Percentiles rank a stretch among this genome's conserved stretches.
These are phyloP conservation scores for Pituophis catenifer DNA, from an alignment of 2,113 vertebrate species.

Conservation along the genomic window DNA sequence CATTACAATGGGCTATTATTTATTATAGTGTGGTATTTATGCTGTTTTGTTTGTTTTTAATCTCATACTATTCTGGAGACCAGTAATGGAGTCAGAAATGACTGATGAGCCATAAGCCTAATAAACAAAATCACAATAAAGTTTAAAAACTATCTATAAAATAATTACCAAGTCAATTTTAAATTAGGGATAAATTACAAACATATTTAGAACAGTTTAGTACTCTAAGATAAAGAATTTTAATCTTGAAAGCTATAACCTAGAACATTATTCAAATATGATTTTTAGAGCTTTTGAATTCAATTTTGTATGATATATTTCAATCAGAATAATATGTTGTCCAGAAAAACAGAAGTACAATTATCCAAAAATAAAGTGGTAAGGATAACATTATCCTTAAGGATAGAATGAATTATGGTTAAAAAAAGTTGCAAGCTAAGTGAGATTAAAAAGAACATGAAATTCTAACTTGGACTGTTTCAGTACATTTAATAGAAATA, in stretches of 20 bases:
- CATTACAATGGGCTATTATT: neutral
- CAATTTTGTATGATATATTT: neutral
- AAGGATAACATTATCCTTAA: neutral
- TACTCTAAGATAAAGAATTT: neutral
- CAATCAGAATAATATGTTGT: neutral
- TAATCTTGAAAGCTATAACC: neutral
- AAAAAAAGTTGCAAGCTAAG: neutral
- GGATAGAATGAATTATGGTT: neutral
- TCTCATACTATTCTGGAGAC: neutral
- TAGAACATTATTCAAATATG: neutral
- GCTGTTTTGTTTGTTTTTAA: neutral
- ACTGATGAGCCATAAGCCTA: neutral
- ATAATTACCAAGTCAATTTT: neutral
- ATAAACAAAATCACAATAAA: neutral
- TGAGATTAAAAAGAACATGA: neutral
- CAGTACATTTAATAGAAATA: neutral
- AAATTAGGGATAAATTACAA: neutral
- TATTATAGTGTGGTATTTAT: neutral
- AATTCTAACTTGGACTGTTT: neutral
- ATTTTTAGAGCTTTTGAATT: neutral
- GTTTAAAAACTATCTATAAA: neutral
- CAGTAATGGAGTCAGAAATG: neutral
- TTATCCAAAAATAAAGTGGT: neutral
- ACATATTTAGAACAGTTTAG: neutral
- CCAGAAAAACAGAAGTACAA: neutral